Evolutionary conservation across 2,113 vertebrate genomes (phyloP).

Genomic region (Lycocorax pyrrhopterus): DNA sequence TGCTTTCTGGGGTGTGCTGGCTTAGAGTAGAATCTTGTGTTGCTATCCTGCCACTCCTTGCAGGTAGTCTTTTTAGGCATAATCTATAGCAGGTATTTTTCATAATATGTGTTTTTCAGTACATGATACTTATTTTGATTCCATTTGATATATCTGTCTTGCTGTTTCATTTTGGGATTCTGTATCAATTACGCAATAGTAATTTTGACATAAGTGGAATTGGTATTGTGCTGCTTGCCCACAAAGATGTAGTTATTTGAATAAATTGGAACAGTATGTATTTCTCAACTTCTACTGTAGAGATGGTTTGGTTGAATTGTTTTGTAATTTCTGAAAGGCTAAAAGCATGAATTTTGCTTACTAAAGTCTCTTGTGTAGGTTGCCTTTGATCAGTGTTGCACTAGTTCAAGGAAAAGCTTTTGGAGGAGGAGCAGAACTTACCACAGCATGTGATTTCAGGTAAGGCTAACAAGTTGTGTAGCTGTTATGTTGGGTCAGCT

Average conservation of each 20-base stretch:
- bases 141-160: background rate
- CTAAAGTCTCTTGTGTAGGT: conserved; percentile 67
- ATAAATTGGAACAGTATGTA: background rate
- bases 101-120: background rate
- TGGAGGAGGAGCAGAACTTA: conserved; percentile 91
- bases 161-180: background rate
- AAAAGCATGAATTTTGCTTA: background rate
- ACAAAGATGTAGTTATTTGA: background rate
- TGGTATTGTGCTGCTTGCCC: background rate
- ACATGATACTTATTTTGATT: background rate
- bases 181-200: background rate
- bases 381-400: conserved; percentile 91
- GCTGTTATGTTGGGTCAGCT: background rate
- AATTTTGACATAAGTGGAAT: background rate
- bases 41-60: background rate
- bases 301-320: background rate
- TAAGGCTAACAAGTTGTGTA: conserved; percentile 35
- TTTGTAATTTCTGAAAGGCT: background rate
- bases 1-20: background rate
- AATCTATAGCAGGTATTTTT: background rate
- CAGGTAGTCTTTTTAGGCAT: background rate
- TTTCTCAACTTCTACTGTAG: background rate
- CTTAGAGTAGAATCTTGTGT: background rate
- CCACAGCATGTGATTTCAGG: conserved; percentile 96
- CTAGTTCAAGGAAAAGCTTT: conserved; percentile 88